Percentiles rank a stretch among this genome's conserved stretches.
These are phyloP conservation scores for Natator depressus DNA, from an alignment of 2,113 vertebrate genomes.

Conservation along the genomic window DNA sequence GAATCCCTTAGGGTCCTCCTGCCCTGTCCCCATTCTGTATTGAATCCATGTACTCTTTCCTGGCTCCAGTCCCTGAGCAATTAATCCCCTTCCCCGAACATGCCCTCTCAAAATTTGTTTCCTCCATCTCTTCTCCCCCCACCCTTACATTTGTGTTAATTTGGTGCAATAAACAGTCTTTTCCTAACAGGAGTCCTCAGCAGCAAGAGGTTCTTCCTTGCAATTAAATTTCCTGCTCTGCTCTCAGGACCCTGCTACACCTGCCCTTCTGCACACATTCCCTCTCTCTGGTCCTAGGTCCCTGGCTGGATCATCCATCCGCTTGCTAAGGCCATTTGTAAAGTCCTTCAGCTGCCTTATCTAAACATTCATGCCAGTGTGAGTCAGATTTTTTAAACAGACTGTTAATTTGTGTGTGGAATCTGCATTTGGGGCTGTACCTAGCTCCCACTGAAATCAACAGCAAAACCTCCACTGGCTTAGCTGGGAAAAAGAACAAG, in stretches of 20 bases:
- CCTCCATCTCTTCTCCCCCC: background rate
- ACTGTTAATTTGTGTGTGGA: background rate
- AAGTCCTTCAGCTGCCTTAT: background rate
- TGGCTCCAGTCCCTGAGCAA: background rate
- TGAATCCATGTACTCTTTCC: background rate
- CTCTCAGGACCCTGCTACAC: background rate
- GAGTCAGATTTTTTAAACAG: background rate
- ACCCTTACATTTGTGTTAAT: background rate
- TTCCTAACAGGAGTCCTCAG: background rate
- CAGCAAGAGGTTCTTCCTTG: background rate
- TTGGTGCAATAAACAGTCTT: background rate
- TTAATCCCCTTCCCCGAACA: background rate
- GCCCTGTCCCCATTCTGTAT: background rate
- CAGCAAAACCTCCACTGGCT: background rate
- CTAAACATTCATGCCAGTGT: background rate
- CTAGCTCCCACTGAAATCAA: background rate
- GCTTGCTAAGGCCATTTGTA: background rate
- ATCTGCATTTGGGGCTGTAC: background rate
- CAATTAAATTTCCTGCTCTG: background rate
- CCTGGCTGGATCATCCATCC: background rate
- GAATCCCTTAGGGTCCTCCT: background rate
- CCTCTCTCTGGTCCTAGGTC: background rate
- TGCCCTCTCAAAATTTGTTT: background rate
- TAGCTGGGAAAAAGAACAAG: background rate
- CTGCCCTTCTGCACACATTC: background rate